Evolutionary conservation across 2,888 invertebrate species (phyloP).

Genomic region (Metalampra italica): DNA sequence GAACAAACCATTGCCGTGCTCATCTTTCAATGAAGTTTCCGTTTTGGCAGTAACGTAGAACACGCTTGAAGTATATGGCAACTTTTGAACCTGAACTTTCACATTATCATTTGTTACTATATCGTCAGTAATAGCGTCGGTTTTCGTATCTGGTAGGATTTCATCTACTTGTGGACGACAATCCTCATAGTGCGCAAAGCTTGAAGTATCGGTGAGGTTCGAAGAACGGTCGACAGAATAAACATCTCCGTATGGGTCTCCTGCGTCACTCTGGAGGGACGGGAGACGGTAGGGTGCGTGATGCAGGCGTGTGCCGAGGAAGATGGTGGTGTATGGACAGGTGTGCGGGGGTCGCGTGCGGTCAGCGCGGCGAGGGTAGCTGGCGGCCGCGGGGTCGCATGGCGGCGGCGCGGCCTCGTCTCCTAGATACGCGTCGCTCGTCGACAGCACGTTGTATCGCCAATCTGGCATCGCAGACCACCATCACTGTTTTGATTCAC

Average conservation of each 20-base stretch:
- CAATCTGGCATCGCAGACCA: constrained; percentile 73
- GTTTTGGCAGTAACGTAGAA: constrained; percentile 62
- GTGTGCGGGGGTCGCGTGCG: constrained; percentile 68
- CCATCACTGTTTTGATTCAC: constrained; percentile 55
- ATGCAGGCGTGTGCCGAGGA: constrained; percentile 53
- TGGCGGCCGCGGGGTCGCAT: constrained; percentile 62
- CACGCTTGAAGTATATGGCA: constrained; percentile 66
- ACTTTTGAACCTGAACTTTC: constrained; percentile 62
- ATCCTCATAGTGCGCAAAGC: constrained; percentile 71
- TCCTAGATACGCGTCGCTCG: constrained; percentile 72
- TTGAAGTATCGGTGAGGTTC: constrained; percentile 70
- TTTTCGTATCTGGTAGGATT: constrained; percentile 38
- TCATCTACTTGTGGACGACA: constrained; percentile 57
- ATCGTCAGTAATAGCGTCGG: constrained; percentile 31
- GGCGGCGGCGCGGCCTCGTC: constrained; percentile 45
- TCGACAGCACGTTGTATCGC: constrained; percentile 76
- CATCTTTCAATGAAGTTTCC: constrained; percentile 42
- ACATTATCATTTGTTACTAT: constrained; percentile 38
- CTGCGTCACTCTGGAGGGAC: constrained; percentile 55
- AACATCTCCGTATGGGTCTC: constrained; percentile 62
- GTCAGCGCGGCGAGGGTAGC: constrained; percentile 75
- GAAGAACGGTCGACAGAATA: constrained; percentile 70
- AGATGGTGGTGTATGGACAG: constrained; percentile 71
- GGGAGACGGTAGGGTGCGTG: constrained; percentile 52
- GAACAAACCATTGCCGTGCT: constrained; percentile 49